Evolutionary conservation across 2,113 vertebrate genomes (phyloP).

Genomic region (Calidris pugnax): DNA sequence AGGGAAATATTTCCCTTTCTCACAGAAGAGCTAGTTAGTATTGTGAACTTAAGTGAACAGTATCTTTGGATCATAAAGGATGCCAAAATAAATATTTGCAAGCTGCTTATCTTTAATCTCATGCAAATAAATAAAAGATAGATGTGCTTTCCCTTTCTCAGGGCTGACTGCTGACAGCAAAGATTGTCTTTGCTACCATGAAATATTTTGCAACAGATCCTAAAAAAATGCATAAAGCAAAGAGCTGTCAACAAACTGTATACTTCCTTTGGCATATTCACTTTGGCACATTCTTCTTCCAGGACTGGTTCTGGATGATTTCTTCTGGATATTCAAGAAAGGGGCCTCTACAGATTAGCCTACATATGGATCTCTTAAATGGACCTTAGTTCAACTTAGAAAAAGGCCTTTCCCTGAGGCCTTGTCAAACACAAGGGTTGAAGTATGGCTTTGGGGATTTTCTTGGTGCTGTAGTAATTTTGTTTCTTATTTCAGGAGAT

Average conservation of each 20-base stretch:
- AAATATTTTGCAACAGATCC: not conserved
- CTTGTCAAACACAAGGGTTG: not conserved
- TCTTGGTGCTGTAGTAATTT: not conserved
- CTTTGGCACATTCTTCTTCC: not conserved
- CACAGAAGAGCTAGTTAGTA: not conserved
- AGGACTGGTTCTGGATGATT: not conserved
- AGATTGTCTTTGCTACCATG: not conserved
- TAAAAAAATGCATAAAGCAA: not conserved
- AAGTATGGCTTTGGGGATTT: not conserved
- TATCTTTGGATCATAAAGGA: not conserved
- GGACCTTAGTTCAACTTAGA: not conserved
- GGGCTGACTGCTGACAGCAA: not conserved
- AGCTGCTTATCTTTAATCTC: slow-evolving; percentile 25
- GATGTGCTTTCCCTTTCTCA: not conserved
- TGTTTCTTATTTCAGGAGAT: not conserved
- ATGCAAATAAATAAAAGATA: slow-evolving; percentile 2
- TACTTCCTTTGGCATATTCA: not conserved
- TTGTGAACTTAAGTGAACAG: not conserved
- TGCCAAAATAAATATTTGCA: slow-evolving; percentile 20
- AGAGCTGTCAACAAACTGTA: not conserved
- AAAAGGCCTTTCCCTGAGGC: not conserved
- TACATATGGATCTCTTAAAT: not conserved
- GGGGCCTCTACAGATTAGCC: not conserved
- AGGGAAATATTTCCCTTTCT: not conserved
- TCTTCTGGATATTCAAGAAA: not conserved